A percentile compares a stretch with the other conserved stretches of the same genome.
Conservation (phyloP, 2,113 vertebrate species). For the Stictonetta naevosa region DNA sequence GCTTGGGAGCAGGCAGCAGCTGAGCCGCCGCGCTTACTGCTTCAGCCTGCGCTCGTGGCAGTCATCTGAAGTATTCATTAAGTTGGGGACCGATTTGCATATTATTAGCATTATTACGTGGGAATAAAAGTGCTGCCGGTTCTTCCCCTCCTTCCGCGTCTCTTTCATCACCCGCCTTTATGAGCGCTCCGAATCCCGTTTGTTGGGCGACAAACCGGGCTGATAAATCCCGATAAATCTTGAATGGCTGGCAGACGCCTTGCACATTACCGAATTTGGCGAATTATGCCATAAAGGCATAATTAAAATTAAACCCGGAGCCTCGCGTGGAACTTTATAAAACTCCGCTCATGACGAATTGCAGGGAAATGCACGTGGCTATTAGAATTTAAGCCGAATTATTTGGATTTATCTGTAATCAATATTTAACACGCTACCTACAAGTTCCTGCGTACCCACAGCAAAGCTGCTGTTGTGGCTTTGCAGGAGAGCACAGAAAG, state of each 20-base stretch:
- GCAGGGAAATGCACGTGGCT: not conserved
- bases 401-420: constrained; percentile 51
- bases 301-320: constrained; percentile 46
- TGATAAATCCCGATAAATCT: constrained; percentile 65
- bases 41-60: not conserved
- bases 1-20: not conserved
- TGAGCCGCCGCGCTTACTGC: not conserved
- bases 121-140: constrained; percentile 54
- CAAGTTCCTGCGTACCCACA: not conserved
- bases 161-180: constrained; percentile 60
- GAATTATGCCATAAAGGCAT: constrained; percentile 61
- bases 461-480: not conserved
- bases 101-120: constrained; percentile 66
- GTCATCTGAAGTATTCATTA: constrained; percentile 60
- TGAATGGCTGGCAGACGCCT: constrained; percentile 47
- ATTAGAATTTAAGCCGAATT: constrained; percentile 43
- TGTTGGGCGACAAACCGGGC: constrained; percentile 69
- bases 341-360: not conserved
- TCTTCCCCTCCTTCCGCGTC: constrained; percentile 45
- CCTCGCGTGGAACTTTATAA: not conserved
- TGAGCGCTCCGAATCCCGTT: constrained; percentile 36
- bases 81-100: constrained; percentile 61
- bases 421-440: constrained; percentile 34
- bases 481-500: not conserved
- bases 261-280: constrained; percentile 61